Base-by-base conservation (phyloP, 2,888 invertebrate genomes). In the Caenorhabditis sp. region DNA sequence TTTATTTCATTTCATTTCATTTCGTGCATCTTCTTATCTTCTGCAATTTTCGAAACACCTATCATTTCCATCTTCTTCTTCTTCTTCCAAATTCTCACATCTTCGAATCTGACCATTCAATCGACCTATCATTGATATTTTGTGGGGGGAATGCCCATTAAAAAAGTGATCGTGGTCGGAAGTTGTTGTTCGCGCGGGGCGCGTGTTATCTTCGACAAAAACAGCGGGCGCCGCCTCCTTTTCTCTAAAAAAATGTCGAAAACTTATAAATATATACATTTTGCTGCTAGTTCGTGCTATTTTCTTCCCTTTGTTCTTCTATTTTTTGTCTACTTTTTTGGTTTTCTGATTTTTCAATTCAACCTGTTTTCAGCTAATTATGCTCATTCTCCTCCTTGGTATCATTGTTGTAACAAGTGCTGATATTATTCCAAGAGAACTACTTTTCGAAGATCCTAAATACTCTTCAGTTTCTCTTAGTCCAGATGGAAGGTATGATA, bases 361-460 rank as follows among this genome's bases (percentile, higher is more conserved):
- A 3, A 27, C 10, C 36, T 20, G 1, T 12, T 58, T 36, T 27
- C 26, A 43, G 14, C 20, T 4, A 14, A 60, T 3, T 10, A 43
- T 43, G 43, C 43, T 43, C 43, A 43, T 43, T 17, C 14, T 14
- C 5, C 5, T 43, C 17, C 3, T 43, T 17, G 43, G 43, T 17
- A 7, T 43, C 7, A 17, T 43, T 10, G 38, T 23, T 8, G 1
- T 38, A 21, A 12, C 38, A 3, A 38, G 20, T 14, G 49, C 52
- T 3, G 63, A 65, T 2, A 60, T 83, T n/a, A 84, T 83, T 65
- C 83, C 83, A 1, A 56, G 83, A 50, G 82, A 83, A 36, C 68
- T 79, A 14, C 72, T 84, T 7, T 84, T 86, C 74, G 78, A 82
- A 62, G 86, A 86, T 61, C 81, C 85, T 25, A 86, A 86, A 74